phyloP scores from a whole-genome alignment of 35 echinoderm and acorn worm species.

The Eucidaris tribuloides region DNA sequence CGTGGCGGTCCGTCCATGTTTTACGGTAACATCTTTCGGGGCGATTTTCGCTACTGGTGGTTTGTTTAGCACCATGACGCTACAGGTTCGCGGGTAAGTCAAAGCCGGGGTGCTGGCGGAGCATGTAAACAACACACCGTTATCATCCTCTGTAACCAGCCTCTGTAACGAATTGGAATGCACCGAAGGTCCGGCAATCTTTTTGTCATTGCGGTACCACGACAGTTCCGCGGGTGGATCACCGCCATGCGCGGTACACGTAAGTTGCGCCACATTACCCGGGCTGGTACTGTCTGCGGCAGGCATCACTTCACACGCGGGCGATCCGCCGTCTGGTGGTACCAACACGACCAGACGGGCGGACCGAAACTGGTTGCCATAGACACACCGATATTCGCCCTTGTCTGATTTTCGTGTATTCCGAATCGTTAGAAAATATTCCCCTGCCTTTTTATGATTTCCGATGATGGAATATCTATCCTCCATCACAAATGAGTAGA shows the following conservation, averaged over 20 bases:
- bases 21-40: neutral
- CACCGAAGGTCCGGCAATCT: neutral
- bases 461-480: slow-evolving; percentile 45
- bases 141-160: slow-evolving; percentile 24
- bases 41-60: slow-evolving; percentile 10
- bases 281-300: neutral
- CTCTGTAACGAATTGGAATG: slow-evolving; percentile 24
- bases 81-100: slow-evolving; percentile 29
- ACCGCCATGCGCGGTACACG: slow-evolving; percentile 45
- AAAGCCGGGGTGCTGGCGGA: slow-evolving; percentile 16
- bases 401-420: slow-evolving; percentile 17
- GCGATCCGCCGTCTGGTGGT: slow-evolving; percentile 30
- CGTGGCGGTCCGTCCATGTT: slow-evolving; percentile 22
- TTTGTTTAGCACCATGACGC: slow-evolving; percentile 24
- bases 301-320: slow-evolving; percentile 25
- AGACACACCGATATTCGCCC: slow-evolving; percentile 56
- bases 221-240: slow-evolving; percentile 37
- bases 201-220: slow-evolving; percentile 32
- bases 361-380: slow-evolving; percentile 20
- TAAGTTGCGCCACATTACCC: neutral
- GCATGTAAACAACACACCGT: slow-evolving; percentile 49
- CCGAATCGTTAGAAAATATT: slow-evolving; percentile 47
- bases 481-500: slow-evolving; percentile 10
- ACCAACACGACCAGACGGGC: slow-evolving; percentile 23
- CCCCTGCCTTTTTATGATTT: slow-evolving; percentile 22